A percentile compares a stretch with the other conserved stretches of the same genome.
phyloP scores from a whole-genome alignment of 2,888 invertebrate species.

The Carabus problematicus region DNA sequence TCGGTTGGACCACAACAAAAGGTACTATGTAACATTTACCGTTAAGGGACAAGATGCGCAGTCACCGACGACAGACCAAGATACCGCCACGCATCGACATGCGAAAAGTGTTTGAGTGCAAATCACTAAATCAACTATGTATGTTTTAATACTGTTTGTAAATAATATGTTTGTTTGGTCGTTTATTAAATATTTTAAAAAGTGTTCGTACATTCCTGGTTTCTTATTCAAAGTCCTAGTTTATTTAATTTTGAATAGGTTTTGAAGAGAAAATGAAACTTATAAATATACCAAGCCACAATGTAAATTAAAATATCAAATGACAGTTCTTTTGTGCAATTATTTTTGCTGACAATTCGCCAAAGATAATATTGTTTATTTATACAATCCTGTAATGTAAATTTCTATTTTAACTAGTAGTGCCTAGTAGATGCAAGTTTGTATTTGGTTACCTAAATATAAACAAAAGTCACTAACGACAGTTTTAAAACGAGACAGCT shows the following conservation, averaged over 20 bases:
- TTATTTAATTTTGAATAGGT: not conserved
- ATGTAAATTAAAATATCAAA: too few species aligned
- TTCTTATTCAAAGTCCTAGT: not conserved
- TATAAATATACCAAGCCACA: too few species aligned
- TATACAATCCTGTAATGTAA: too few species aligned
- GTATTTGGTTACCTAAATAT: too few species aligned
- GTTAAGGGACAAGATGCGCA: constrained; percentile 78
- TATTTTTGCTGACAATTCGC: too few species aligned
- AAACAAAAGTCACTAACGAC: too few species aligned
- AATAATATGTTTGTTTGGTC: constrained; percentile 1
- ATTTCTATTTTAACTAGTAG: too few species aligned
- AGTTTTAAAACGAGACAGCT: too few species aligned
- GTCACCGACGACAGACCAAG: constrained; percentile 54
- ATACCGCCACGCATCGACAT: constrained; percentile 57
- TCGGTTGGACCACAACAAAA: constrained; percentile 84
- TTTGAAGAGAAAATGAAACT: too few species aligned
- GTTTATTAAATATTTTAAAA: constrained; percentile 18
- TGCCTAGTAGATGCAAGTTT: too few species aligned
- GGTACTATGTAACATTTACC: constrained; percentile 92
- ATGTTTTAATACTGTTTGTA: constrained; percentile 9
- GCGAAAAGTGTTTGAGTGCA: constrained; percentile 57
- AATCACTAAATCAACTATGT: constrained; percentile 13
- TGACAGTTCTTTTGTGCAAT: too few species aligned
- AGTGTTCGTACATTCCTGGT: not conserved
- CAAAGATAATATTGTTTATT: too few species aligned